These are phyloP conservation scores for Kryptolebias marmoratus DNA, from an alignment of 2,113 vertebrate genomes.

Conservation along the genomic window DNA sequence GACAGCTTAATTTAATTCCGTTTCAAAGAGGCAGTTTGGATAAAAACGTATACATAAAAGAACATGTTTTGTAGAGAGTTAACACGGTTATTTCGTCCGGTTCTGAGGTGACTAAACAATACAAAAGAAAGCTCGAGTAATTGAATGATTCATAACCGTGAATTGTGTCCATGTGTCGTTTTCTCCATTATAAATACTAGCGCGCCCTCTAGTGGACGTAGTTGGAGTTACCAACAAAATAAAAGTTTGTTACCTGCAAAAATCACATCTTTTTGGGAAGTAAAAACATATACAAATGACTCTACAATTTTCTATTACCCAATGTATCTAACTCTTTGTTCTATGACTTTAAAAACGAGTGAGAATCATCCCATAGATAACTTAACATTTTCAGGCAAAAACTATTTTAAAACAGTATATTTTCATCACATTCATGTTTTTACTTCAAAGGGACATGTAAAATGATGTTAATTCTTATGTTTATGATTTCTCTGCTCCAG, in stretches of 20 bases:
- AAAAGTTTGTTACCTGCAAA: not conserved
- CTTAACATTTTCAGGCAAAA: too few species aligned
- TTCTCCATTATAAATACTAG: conserved; percentile 16
- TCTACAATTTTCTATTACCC: too few species aligned
- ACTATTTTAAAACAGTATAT: too few species aligned
- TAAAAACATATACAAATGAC: not conserved
- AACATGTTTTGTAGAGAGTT: not conserved
- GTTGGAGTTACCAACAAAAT: not conserved
- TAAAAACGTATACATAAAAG: not conserved
- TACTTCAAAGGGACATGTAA: not conserved
- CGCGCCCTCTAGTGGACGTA: conserved; percentile 43
- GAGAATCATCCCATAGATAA: too few species aligned
- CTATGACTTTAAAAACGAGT: too few species aligned
- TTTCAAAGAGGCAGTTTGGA: not conserved
- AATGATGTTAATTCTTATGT: not conserved
- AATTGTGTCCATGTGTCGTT: not conserved
- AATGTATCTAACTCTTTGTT: too few species aligned
- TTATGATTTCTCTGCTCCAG: not conserved
- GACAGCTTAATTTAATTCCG: conserved; percentile 27
- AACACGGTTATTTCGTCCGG: rapidly evolving
- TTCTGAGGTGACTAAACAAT: not conserved
- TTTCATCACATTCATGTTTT: not conserved
- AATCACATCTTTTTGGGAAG: not conserved
- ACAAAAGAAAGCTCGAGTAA: rapidly evolving
- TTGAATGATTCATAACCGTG: not conserved